Conservation (phyloP, 2,797 vertebrate species). For the Neoniphon sammara region DNA sequence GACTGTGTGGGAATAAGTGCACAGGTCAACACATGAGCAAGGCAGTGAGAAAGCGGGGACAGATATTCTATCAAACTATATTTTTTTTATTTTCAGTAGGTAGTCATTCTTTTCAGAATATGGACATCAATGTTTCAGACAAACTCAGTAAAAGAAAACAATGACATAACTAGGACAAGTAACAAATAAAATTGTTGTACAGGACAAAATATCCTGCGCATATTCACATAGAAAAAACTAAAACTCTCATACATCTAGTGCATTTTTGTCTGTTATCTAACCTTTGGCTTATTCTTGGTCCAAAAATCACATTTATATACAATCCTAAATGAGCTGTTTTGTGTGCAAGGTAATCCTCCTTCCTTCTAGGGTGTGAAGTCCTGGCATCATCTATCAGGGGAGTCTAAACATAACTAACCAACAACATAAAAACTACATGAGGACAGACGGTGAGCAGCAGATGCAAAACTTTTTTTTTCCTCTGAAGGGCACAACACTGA, state of each 20-base stretch:
- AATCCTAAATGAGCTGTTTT: conserved; percentile 48
- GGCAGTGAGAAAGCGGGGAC: conserved; percentile 44
- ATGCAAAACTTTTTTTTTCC: conserved; percentile 17
- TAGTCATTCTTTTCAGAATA: conserved; percentile 63
- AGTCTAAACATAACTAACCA: conserved; percentile 44
- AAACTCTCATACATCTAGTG: conserved; percentile 71
- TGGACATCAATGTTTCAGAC: conserved; percentile 56
- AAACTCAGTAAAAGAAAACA: conserved; percentile 60
- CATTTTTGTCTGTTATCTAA: conserved; percentile 71
- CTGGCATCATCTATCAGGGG: conserved; percentile 32
- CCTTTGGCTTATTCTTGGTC: conserved; percentile 83
- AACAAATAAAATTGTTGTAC: conserved; percentile 56
- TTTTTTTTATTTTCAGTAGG: conserved; percentile 78
- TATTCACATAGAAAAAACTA: conserved; percentile 64
- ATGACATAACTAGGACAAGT: conserved; percentile 55
- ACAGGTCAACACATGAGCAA: conserved; percentile 65
- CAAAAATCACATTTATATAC: conserved; percentile 56
- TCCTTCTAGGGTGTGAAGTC: conserved; percentile 30
- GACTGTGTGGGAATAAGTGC: conserved; percentile 71
- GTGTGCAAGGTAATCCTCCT: conserved; percentile 53
- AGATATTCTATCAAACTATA: conserved; percentile 82
- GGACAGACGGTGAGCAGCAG: conserved; percentile 24
- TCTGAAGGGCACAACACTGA: neutral
- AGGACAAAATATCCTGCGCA: conserved; percentile 52
- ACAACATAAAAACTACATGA: conserved; percentile 22